Percentiles rank a stretch among this genome's conserved stretches.
phyloP scores from a whole-genome alignment of 1,140 invertebrate species.

The Chelonus insularis region DNA sequence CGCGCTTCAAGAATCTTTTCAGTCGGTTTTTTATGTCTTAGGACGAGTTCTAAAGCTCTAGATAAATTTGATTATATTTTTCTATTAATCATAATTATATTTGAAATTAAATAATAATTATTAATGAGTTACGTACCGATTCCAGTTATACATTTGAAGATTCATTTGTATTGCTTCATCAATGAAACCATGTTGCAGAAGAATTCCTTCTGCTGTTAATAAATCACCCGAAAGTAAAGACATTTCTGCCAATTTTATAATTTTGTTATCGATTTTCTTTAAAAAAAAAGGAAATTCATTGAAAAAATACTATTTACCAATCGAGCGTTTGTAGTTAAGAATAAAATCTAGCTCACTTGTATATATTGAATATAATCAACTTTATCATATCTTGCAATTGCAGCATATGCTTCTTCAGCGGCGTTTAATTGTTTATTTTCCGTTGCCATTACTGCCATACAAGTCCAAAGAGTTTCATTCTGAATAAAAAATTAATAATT shows the following conservation, averaged over 20 bases:
- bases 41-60: slow-evolving; percentile 82
- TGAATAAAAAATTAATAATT: too few relatives aligned
- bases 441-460: slow-evolving; percentile 83
- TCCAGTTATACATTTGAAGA: slow-evolving; percentile 85
- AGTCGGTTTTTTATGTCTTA: slow-evolving; percentile 77
- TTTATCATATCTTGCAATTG: slow-evolving; percentile 88
- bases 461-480: slow-evolving; percentile 87
- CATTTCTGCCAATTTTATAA: slow-evolving; percentile 77
- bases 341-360: too few relatives aligned
- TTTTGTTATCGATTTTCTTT: slow-evolving; percentile 60
- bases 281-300: too few relatives aligned
- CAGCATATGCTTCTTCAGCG: slow-evolving; percentile 92
- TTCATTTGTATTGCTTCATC: slow-evolving; percentile 80
- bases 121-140: too few relatives aligned
- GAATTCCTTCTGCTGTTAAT: slow-evolving; percentile 79
- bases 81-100: too few relatives aligned
- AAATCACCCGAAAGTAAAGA: slow-evolving; percentile 77
- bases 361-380: slow-evolving; percentile 83
- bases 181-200: slow-evolving; percentile 77
- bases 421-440: slow-evolving; percentile 77
- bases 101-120: too few relatives aligned
- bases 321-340: too few relatives aligned
- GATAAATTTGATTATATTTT: too few relatives aligned
- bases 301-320: too few relatives aligned
- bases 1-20: slow-evolving; percentile 79